These are phyloP conservation scores for Drosophila seguyi DNA, from an alignment of 1,140 invertebrate species.

Conservation along the genomic window DNA sequence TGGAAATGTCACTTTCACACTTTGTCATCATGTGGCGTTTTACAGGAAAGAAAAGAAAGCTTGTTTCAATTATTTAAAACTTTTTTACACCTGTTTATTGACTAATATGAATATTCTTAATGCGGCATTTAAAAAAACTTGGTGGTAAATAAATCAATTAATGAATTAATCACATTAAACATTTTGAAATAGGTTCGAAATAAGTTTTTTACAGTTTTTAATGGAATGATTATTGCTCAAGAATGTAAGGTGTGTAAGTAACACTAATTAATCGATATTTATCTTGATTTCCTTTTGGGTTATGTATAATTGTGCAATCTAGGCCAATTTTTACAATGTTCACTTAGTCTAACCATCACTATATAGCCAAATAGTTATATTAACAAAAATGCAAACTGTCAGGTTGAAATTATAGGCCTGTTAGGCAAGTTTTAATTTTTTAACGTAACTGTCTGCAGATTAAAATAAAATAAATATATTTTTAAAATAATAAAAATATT, in stretches of 20 bases:
- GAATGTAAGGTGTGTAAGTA: not conserved
- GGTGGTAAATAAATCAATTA: not conserved
- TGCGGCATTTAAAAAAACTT: not conserved
- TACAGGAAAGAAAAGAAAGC: not conserved
- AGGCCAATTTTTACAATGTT: not conserved
- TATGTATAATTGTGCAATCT: not conserved
- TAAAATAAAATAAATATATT: too few species aligned
- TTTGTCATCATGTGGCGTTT: not conserved
- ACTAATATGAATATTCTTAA: not conserved
- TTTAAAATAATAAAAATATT: too few species aligned
- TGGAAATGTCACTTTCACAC: constrained; percentile 11
- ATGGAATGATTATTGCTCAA: not conserved
- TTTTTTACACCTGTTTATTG: not conserved
- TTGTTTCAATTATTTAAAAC: not conserved
- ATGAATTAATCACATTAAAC: not conserved
- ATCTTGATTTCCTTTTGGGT: not conserved
- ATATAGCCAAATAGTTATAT: too few species aligned
- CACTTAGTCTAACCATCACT: not conserved
- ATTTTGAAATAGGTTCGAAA: not conserved
- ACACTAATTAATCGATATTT: not conserved
- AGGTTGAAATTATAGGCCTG: not conserved
- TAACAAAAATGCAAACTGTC: too few species aligned
- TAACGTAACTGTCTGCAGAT: too few species aligned
- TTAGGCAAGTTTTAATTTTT: not conserved
- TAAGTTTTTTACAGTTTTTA: not conserved